phyloP scores from a whole-genome alignment of 2,113 vertebrate genomes.

The Bothrops jararaca region DNA sequence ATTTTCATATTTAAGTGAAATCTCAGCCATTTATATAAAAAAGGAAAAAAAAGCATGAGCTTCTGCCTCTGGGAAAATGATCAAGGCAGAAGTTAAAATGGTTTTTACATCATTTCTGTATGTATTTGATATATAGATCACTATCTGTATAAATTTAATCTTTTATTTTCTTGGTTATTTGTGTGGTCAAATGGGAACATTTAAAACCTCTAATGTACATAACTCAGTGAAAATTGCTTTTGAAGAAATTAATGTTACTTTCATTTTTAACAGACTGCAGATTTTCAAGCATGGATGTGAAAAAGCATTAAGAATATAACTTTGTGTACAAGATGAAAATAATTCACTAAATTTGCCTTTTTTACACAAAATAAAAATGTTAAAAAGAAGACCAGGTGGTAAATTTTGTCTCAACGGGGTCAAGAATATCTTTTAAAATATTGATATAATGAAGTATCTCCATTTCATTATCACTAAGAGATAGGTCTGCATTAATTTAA shows the following conservation, averaged over 20 bases:
- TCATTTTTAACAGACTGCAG: constrained; percentile 81
- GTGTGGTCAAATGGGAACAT: constrained; percentile 81
- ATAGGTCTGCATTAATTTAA: background rate
- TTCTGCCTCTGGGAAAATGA: constrained; percentile 76
- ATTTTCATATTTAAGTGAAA: constrained; percentile 92
- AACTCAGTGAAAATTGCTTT: constrained; percentile 77
- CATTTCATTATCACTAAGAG: background rate
- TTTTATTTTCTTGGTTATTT: constrained; percentile 90
- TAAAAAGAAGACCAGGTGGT: constrained; percentile 51
- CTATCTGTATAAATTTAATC: constrained; percentile 89
- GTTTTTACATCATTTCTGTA: constrained; percentile 92
- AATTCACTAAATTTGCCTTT: constrained; percentile 90
- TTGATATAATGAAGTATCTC: background rate
- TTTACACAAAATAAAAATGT: constrained; percentile 97
- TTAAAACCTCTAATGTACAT: constrained; percentile 91
- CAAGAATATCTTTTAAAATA: background rate
- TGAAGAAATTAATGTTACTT: constrained; percentile 81
- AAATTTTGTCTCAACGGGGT: background rate
- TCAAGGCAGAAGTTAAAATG: constrained; percentile 73
- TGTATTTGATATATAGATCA: constrained; percentile 89
- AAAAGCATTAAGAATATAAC: constrained; percentile 90
- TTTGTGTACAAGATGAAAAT: constrained; percentile 88
- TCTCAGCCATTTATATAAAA: constrained; percentile 77
- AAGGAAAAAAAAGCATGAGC: constrained; percentile 74
- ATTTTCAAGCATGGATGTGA: constrained; percentile 94